Base-by-base conservation (phyloP, 2,888 invertebrate species). In the Drosophila rellima region DNA sequence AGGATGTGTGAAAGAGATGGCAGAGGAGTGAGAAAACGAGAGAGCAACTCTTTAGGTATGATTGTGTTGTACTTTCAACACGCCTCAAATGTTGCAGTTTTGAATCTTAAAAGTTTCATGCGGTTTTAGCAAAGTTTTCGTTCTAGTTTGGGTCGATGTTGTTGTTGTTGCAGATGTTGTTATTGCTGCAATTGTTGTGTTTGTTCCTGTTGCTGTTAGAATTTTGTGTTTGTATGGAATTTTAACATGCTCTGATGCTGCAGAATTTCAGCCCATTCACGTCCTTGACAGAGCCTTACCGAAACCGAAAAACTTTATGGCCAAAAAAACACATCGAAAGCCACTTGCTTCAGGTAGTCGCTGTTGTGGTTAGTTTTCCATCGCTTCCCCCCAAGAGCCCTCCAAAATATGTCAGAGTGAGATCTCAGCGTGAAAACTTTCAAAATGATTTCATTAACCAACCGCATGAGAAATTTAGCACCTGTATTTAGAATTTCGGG, bases 101-200 rank as follows among this genome's bases (percentile, higher is more conserved):
- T 68, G 83, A 86, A 88, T 86, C 87, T 86, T 86, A 48, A 83
- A 88, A 88, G 78, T 86, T 83, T 83, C 56, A 39, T 63, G 59
- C 52, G 68, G 78, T 77, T 73, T 72, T 68, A 45, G 60, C 62
- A 86, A 83, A 86, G 64, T 88, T 83, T 88, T 59, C 64, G 40
- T 31, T 68, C 57, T 73, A 50, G 31, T 67, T 79, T 86, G 71
- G 62, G 70, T 68, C 78, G 79, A 42, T 37, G 33, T 52, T 44
- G 17, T 20, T 60, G 64, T 15, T 44, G 20, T 0, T 51, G 42
- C 2, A 47, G 40, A 2, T 37, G 56, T 37, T 48, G 55, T 67
- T 73, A 44, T 26, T 68, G 66, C 42, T 33, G 33, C 3, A 40
- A 37, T 3, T 59, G 67, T 39, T 83, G 81, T 56, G 45, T 47